Evolutionary conservation across 1,140 invertebrate genomes (phyloP), one percentile per base, ranked within the genome.

Genomic region (Wasmannia auropunctata): DNA sequence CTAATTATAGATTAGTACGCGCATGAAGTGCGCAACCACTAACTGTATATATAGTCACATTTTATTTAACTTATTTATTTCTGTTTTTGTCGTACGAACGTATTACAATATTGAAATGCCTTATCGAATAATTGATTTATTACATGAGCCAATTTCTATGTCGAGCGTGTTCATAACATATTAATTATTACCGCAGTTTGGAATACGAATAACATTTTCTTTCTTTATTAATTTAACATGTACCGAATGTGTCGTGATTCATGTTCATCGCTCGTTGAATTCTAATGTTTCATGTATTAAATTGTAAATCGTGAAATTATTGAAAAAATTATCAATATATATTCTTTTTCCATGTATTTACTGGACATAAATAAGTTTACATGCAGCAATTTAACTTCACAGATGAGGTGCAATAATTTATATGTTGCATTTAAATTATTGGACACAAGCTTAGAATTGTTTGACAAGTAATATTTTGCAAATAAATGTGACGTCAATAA

Each of bases 151-250:
- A 86, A 67, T 86, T 74, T 58, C 76, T 49, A 58, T 54, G 69
- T 74, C 74, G 65, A 88, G 87, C 87, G 87, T 88, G 87, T 86
- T 69, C 75, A 14, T 49, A 34, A 43, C 58, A 60, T 69, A 88
- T 88, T 88, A 88, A 86, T 88, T 86, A 81, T 74, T 75, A 75
- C 46, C 58, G 60, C 76, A 69, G 40, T 63, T 43, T 5, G 16
- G 67, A 2, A 22, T 37, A 34, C 14, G 14, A 51, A 56, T 3
- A 58, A 63, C 3, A 19, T 19, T 19, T 4, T 43, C 40, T 60
- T 80, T 86, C 65, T 75, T 75, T 14, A 80, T 83, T 56, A 81
- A 46, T 51, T 19, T 43, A 49, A 40, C 6, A 46, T 86, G 31
- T 63, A 87, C 25, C 31, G 54, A 76, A 43, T 46, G 14, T 19